Base-by-base conservation (phyloP, 2,113 vertebrate genomes). In the Circaetus cinerascens region DNA sequence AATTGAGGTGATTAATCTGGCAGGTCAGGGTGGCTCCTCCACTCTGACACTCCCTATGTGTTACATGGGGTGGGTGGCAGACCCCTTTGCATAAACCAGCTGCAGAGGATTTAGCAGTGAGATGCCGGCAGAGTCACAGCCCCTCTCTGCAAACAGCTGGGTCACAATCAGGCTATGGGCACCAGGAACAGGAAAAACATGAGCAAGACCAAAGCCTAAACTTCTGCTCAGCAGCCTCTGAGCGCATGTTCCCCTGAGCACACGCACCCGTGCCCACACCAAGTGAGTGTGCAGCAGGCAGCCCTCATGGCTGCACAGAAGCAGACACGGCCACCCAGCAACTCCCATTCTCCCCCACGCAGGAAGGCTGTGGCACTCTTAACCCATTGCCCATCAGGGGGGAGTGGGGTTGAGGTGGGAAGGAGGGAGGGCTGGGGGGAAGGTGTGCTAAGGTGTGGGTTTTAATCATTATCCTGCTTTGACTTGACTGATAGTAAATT, bases 1-100 rank as follows among this genome's bases (percentile, higher is more conserved):
- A 88, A 86, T 15, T 17, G 75, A 96, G 84, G 95, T 45, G 93
- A 95, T 97, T 88, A 78, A 96, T 95, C 77, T 74, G 86, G 74
- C 46, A 60, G 95, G 86, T 62, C 76, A 13, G 72, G 90, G 92
- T 50, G 57, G 62, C 51, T 77, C 59, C 68, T 57, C 27, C 41
- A 4, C 27, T 13, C 85, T 41, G 74, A 36, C 43, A 25, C 15
- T 27, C 86, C 50, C 48, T 11, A 7, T 0, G 40, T 18, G 5
- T 43, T 51, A 14, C 17, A 0, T 0, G 19, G n/a, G 26, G 34
- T 11, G n/a, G 51, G 67, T 30, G 34, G 36, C 45, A 32, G 25
- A 13, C 7, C 45, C 57, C 55, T 45, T 27, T 13, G 18, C 46
- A 23, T 5, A 41, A 40, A 38, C 30, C 18, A 29, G 38, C 50